A percentile compares a stretch with the other conserved stretches of the same genome.
These are phyloP conservation scores for Athetis lepigone DNA, from an alignment of 2,888 invertebrate genomes.

Conservation along the genomic window DNA sequence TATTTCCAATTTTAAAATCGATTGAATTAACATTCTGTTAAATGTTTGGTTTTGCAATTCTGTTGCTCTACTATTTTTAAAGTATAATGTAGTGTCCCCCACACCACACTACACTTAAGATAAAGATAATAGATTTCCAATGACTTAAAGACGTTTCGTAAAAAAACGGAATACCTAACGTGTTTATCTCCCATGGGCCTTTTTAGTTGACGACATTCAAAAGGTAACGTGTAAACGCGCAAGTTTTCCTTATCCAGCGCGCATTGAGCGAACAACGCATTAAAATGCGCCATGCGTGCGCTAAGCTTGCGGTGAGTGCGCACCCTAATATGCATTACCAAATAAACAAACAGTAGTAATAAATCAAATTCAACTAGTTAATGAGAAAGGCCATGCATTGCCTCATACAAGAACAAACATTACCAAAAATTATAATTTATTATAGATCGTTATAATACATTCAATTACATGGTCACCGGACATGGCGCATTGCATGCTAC, in stretches of 20 bases:
- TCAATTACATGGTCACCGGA: constrained; percentile 53
- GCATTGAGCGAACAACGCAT: constrained; percentile 10
- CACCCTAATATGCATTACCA: constrained; percentile 22
- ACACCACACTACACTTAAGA: no score
- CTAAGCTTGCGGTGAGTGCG: constrained; percentile 20
- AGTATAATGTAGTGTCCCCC: no score
- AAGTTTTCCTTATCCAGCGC: constrained; percentile 19
- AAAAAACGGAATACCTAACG: not conserved
- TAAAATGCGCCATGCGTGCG: constrained; percentile 41
- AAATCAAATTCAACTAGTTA: constrained; percentile 24
- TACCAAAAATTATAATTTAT: constrained; percentile 26
- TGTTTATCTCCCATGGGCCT: no score
- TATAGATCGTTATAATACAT: constrained; percentile 34
- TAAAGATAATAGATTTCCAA: no score
- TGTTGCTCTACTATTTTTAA: no score
- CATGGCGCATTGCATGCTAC: constrained; percentile 22
- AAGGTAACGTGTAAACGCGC: constrained; percentile 15
- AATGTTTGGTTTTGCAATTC: no score
- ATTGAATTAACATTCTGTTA: no score
- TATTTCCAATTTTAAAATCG: no score
- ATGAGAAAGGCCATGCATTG: constrained; percentile 25
- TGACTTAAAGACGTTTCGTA: no score
- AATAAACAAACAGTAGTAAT: constrained; percentile 9
- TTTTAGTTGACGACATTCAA: constrained; percentile 11
- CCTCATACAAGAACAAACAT: constrained; percentile 24